These are phyloP conservation scores for Stenotaenia linearis DNA, from an alignment of 2,888 invertebrate genomes.

Conservation along the genomic window DNA sequence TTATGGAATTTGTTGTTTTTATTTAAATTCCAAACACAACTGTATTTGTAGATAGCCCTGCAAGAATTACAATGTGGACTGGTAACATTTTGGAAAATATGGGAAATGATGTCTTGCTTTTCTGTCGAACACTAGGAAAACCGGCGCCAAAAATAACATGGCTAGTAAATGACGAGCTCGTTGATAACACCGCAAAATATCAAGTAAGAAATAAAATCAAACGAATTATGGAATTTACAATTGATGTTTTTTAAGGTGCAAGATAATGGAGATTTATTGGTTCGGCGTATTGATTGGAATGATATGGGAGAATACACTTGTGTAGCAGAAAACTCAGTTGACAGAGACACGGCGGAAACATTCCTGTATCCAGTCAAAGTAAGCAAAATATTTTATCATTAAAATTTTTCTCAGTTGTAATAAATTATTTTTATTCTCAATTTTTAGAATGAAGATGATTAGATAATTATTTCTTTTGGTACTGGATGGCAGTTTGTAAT, in stretches of 20 bases:
- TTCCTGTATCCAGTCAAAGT: slow-evolving; percentile 35
- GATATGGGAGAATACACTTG: slow-evolving; percentile 36
- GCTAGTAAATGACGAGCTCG: slow-evolving; percentile 27
- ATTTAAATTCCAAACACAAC: neutral
- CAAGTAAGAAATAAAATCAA: slow-evolving; percentile 24
- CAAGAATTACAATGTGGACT: slow-evolving; percentile 34
- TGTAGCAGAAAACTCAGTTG: slow-evolving; percentile 28
- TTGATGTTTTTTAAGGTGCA: slow-evolving; percentile 28
- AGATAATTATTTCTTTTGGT: neutral
- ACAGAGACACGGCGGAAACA: slow-evolving; percentile 28
- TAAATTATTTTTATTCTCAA: neutral
- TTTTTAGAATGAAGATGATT: slow-evolving; percentile 1
- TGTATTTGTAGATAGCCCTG: neutral
- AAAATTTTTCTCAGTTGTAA: neutral
- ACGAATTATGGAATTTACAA: neutral
- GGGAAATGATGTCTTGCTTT: slow-evolving; percentile 33
- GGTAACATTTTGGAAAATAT: slow-evolving; percentile 30
- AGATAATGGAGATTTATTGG: slow-evolving; percentile 34
- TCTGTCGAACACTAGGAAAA: slow-evolving; percentile 31
- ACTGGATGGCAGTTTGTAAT: neutral
- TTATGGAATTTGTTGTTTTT: neutral
- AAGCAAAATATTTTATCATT: neutral
- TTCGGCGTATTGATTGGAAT: slow-evolving; percentile 32
- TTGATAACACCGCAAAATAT: slow-evolving; percentile 31
- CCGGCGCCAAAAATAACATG: slow-evolving; percentile 30